Evolutionary conservation across 2,888 invertebrate genomes (phyloP).

Genomic region (Hemistola chrysoprasaria): DNA sequence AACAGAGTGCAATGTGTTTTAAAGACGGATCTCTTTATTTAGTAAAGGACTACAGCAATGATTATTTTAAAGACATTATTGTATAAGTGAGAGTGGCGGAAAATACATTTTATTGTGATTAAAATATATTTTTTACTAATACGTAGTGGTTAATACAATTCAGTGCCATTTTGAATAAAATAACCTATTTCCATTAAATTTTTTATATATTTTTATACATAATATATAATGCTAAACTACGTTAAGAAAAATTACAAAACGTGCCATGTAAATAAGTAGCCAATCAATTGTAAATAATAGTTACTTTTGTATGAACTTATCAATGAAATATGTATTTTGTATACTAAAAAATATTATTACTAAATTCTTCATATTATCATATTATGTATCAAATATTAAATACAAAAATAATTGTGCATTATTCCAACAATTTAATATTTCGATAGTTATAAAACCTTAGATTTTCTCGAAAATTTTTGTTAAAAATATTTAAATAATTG

Average conservation of each 20-base stretch:
- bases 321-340: no score
- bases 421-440: slow-evolving; percentile 23
- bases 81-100: neutral
- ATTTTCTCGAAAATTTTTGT: no score
- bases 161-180: slow-evolving; percentile 32
- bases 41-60: no score
- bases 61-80: neutral
- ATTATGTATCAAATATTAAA: no score
- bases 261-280: slow-evolving; percentile 74
- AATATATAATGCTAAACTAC: slow-evolving; percentile 2
- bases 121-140: slow-evolving; percentile 13
- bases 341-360: no score
- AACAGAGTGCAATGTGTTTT: no score
- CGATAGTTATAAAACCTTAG: no score
- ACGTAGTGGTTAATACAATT: slow-evolving; percentile 18
- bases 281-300: slow-evolving; percentile 37
- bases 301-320: no score
- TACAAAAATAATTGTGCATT: slow-evolving; percentile 59
- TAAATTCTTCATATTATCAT: no score
- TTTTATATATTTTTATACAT: slow-evolving; percentile 13
- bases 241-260: slow-evolving; percentile 36
- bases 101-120: slow-evolving; percentile 16
- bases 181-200: slow-evolving; percentile 13
- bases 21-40: no score
- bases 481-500: no score